These are phyloP conservation scores for Elanoides forficatus DNA, from an alignment of 2,113 vertebrate species.

Conservation along the genomic window DNA sequence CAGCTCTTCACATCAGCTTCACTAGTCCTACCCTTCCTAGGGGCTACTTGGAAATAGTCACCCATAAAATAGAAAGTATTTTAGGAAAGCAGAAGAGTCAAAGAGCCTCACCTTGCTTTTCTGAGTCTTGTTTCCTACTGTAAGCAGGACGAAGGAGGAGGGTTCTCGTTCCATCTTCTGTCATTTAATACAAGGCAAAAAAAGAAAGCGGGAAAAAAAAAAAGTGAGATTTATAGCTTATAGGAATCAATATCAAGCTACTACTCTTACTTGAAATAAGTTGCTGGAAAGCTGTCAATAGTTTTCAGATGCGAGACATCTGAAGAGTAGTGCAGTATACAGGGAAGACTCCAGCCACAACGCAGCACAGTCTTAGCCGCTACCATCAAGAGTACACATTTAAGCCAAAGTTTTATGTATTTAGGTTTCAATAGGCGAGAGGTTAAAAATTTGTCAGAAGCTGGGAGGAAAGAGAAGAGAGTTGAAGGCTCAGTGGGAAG, in stretches of 20 bases:
- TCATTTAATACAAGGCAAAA: not conserved
- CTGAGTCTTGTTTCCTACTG: slow-evolving; percentile 78
- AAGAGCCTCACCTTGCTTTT: slow-evolving; percentile 87
- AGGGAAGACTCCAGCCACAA: not conserved
- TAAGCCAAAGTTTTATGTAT: not conserved
- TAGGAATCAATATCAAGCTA: not conserved
- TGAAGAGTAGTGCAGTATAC: not conserved
- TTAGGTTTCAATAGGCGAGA: not conserved
- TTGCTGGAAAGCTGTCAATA: not conserved
- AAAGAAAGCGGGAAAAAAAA: not conserved
- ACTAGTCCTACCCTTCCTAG: not conserved
- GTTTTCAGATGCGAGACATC: not conserved
- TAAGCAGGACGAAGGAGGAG: slow-evolving; percentile 84
- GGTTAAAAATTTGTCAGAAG: not conserved
- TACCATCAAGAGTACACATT: not conserved
- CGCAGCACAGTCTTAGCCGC: not conserved
- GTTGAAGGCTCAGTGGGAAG: not conserved
- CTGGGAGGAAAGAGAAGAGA: not conserved
- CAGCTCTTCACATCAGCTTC: not conserved
- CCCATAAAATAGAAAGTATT: not conserved
- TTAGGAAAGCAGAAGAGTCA: not conserved
- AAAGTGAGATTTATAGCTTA: not conserved
- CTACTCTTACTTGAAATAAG: not conserved
- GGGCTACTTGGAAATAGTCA: not conserved
- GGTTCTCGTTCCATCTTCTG: slow-evolving; percentile 76